These are phyloP conservation scores for Tamias sibiricus DNA, from an alignment of 2,113 vertebrate genomes.

Conservation along the genomic window DNA sequence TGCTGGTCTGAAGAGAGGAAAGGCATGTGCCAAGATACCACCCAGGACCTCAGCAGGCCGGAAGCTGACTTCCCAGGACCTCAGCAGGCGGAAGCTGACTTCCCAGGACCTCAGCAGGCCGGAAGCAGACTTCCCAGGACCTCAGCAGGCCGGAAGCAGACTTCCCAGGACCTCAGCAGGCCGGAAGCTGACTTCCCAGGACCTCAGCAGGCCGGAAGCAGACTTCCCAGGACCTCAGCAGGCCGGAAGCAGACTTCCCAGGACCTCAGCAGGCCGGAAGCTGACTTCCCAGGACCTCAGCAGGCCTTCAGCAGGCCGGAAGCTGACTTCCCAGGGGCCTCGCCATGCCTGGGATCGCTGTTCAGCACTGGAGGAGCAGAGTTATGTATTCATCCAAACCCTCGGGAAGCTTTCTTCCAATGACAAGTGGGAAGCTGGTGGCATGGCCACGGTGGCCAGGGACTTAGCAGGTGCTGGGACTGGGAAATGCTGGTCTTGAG, in stretches of 20 bases:
- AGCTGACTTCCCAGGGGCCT: neutral
- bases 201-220: too few species aligned
- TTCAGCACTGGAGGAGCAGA: neutral
- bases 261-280: too few species aligned
- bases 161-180: too few species aligned
- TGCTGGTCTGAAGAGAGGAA: neutral
- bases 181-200: neutral
- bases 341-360: neutral
- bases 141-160: too few species aligned
- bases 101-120: too few species aligned
- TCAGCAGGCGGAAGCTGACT: too few species aligned
- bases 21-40: too few species aligned
- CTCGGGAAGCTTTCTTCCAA: neutral
- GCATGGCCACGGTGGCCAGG: neutral
- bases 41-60: too few species aligned
- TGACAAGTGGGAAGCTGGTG: neutral
- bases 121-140: neutral
- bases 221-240: too few species aligned
- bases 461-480: neutral
- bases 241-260: too few species aligned
- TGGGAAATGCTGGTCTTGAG: neutral
- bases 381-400: neutral
- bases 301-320: too few species aligned
- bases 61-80: neutral
- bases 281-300: too few species aligned